Conservation (phyloP, 2,888 invertebrate genomes). For the Girardia tigrina region DNA sequence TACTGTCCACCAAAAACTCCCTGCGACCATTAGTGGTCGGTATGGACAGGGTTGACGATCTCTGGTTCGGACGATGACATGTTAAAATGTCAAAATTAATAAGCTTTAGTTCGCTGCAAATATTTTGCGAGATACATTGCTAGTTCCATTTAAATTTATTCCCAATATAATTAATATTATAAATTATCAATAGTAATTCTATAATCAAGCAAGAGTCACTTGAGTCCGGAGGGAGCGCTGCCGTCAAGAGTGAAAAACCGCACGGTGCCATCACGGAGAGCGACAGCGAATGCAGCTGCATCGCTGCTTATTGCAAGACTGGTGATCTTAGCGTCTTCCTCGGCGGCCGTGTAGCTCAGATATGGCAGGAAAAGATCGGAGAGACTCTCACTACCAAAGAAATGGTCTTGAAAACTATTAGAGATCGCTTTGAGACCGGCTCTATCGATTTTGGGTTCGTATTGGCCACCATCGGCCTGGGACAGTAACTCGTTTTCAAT, state of each 20-base stretch:
- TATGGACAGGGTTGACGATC: too few species aligned
- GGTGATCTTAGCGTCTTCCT: constrained; percentile 54
- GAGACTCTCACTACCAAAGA: background rate
- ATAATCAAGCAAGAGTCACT: too few species aligned
- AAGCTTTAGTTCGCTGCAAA: too few species aligned
- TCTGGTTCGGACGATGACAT: too few species aligned
- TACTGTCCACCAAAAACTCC: too few species aligned
- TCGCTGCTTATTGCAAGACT: constrained; percentile 83
- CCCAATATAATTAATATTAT: too few species aligned
- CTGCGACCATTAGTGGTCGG: too few species aligned
- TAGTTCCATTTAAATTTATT: too few species aligned
- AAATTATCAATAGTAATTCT: too few species aligned
- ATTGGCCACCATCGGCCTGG: background rate
- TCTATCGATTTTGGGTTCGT: background rate
- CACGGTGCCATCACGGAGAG: constrained; percentile 71
- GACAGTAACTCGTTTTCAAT: background rate
- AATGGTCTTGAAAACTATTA: background rate
- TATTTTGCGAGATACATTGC: too few species aligned
- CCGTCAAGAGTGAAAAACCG: constrained; percentile 66
- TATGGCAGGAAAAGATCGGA: background rate
- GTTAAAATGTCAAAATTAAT: too few species aligned
- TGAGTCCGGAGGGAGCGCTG: background rate
- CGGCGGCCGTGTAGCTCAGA: background rate
- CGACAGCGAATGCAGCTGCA: constrained; percentile 80
- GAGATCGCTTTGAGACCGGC: background rate